Conservation (phyloP, 1,140 invertebrate genomes). For the Atopsyche davidsoni region DNA sequence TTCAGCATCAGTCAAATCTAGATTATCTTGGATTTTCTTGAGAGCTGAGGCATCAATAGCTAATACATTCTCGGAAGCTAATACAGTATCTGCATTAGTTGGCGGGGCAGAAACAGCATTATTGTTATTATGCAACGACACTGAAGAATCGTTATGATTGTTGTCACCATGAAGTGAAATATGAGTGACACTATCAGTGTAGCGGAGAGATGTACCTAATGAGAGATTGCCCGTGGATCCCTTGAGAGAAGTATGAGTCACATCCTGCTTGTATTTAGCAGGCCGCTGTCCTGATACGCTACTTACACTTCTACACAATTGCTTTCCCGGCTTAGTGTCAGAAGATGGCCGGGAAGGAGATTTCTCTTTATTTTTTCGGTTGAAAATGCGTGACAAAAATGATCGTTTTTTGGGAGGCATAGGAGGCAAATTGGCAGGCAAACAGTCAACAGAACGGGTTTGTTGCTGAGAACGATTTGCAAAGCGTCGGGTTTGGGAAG, state of each 20-base stretch:
- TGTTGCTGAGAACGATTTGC: too few relatives aligned
- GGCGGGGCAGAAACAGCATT: conserved; percentile 34
- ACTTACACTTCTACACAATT: conserved; percentile 50
- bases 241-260: conserved; percentile 42
- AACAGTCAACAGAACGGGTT: conserved; percentile 26
- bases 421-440: conserved; percentile 38
- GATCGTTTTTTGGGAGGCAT: conserved; percentile 40
- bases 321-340: conserved; percentile 39
- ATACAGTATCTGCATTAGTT: conserved; percentile 38
- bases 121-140: conserved; percentile 33
- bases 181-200: conserved; percentile 51
- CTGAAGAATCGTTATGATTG: conserved; percentile 32
- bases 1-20: conserved; percentile 73
- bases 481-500: too few relatives aligned
- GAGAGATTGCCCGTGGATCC: conserved; percentile 36
- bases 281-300: conserved; percentile 52
- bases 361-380: conserved; percentile 37
- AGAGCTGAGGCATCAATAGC: conserved; percentile 42
- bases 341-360: conserved; percentile 38
- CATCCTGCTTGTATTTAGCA: conserved; percentile 37
- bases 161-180: conserved; percentile 55
- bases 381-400: conserved; percentile 44
- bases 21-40: conserved; percentile 42
- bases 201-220: conserved; percentile 37
- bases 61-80: conserved; percentile 45